phyloP scores from a whole-genome alignment of 64 coral and sea anemone genomes.

The Pachyseris speciosa region DNA sequence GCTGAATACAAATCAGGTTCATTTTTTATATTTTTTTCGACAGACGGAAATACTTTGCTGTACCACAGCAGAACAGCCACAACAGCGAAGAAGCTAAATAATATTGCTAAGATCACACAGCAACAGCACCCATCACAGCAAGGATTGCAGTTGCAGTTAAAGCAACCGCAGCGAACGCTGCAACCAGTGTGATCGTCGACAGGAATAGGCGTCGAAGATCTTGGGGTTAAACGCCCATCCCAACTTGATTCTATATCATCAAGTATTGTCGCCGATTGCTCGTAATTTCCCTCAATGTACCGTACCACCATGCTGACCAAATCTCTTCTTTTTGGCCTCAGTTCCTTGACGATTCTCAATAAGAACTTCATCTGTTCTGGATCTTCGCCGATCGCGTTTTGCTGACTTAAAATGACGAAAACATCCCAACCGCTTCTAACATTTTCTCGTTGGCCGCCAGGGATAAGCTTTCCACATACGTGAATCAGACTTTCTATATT shows the following conservation, averaged over 20 bases:
- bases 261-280: background rate
- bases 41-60: background rate
- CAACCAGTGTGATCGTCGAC: background rate
- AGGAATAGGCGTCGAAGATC: too few species aligned
- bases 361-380: constrained; percentile 51
- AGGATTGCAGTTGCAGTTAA: background rate
- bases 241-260: background rate
- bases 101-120: background rate
- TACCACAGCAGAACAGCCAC: background rate
- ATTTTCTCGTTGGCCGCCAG: constrained; percentile 48
- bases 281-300: constrained; percentile 39
- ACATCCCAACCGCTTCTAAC: constrained; percentile 58
- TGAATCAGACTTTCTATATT: constrained; percentile 64
- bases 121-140: background rate
- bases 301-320: constrained; percentile 56
- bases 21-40: background rate
- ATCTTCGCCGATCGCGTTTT: constrained; percentile 56
- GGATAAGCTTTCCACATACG: constrained; percentile 60
- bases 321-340: constrained; percentile 64
- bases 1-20: background rate
- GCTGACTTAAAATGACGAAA: constrained; percentile 58
- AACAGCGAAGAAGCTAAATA: background rate
- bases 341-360: constrained; percentile 31
- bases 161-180: background rate
- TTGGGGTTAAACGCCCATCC: background rate